Evolutionary conservation across 2,888 invertebrate species (phyloP).

Genomic region (Desoria tigrina): DNA sequence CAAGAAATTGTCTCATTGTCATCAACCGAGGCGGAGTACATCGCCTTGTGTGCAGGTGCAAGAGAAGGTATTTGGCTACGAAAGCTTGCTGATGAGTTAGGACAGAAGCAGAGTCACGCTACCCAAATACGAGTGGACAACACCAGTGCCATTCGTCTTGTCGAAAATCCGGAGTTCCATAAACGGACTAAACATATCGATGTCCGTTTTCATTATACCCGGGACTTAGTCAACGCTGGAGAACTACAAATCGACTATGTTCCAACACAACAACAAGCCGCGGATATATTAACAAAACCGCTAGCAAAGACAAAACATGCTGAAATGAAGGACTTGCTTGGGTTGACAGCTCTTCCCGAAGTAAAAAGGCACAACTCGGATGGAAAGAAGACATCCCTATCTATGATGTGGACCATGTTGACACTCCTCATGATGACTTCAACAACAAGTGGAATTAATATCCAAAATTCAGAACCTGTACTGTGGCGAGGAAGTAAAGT

Average conservation of each 20-base stretch:
- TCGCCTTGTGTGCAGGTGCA: constrained; percentile 34
- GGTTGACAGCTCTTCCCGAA: constrained; percentile 25
- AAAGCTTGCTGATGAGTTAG: constrained; percentile 29
- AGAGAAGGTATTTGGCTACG: constrained; percentile 41
- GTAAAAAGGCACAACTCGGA: not conserved
- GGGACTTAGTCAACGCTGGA: constrained; percentile 20
- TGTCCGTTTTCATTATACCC: constrained; percentile 43
- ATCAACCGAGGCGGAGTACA: constrained; percentile 47
- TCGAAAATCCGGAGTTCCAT: constrained; percentile 48
- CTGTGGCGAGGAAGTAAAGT: constrained; percentile 17
- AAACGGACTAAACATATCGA: constrained; percentile 9
- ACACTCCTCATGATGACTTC: not conserved
- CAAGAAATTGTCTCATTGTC: constrained; percentile 37
- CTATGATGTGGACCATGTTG: not conserved
- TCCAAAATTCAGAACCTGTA: not conserved
- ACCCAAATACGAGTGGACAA: constrained; percentile 15
- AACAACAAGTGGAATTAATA: not conserved
- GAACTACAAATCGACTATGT: constrained; percentile 2
- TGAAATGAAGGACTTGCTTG: constrained; percentile 27
- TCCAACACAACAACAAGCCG: constrained; percentile 17
- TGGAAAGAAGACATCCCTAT: not conserved
- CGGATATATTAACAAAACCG: constrained; percentile 19
- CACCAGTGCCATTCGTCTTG: constrained; percentile 44
- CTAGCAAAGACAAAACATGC: constrained; percentile 41
- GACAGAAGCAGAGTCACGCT: no score